phyloP scores from a whole-genome alignment of 2,797 vertebrate species.

The Mormyrus hasselquistii region DNA sequence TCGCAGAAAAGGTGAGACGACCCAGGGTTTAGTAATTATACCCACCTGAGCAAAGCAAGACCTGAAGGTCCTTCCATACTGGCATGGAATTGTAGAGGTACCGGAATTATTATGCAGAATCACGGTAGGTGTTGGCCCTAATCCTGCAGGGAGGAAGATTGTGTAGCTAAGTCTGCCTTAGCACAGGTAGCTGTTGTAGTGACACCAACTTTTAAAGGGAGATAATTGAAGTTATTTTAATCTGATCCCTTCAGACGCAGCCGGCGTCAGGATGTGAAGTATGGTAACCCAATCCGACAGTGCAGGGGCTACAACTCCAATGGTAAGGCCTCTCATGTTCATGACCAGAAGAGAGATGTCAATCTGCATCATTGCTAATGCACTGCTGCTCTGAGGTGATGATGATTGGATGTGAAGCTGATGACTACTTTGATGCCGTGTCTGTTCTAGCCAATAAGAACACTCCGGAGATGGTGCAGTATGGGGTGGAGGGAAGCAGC shows the following conservation, averaged over 20 bases:
- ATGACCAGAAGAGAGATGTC: background rate
- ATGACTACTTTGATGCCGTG: conserved; percentile 43
- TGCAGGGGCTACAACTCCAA: conserved; percentile 95
- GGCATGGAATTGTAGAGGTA: background rate
- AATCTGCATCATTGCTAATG: conserved; percentile 1
- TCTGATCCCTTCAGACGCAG: conserved; percentile 78
- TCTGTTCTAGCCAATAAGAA: conserved; percentile 81
- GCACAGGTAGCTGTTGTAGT: background rate
- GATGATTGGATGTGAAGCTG: conserved; percentile 16
- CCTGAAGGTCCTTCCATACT: background rate
- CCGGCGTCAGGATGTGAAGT: conserved; percentile 87
- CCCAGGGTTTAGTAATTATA: background rate
- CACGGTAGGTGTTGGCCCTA: background rate
- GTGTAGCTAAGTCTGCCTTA: background rate
- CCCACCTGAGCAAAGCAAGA: background rate
- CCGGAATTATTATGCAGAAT: background rate
- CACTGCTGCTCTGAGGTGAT: background rate
- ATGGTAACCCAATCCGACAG: conserved; percentile 92
- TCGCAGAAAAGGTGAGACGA: conserved; percentile 85
- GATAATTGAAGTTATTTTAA: conserved; percentile 46
- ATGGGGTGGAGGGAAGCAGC: conserved; percentile 89
- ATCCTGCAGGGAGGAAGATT: background rate
- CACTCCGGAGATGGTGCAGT: conserved; percentile 81
- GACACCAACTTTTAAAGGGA: background rate
- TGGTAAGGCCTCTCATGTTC: conserved; percentile 50